Conservation (phyloP, 2,113 vertebrate genomes). For the Scytalopus superciliaris region DNA sequence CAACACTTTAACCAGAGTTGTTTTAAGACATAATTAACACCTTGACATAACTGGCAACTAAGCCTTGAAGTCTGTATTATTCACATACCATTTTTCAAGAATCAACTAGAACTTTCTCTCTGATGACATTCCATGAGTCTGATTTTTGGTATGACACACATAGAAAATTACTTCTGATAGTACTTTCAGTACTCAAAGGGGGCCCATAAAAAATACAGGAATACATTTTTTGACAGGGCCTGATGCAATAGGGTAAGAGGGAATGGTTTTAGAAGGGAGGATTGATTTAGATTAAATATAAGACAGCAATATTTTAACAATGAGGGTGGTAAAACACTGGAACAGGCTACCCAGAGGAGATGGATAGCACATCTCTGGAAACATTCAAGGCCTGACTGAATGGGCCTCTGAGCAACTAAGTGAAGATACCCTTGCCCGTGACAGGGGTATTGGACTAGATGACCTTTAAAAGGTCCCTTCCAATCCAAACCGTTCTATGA, state of each 20-base stretch:
- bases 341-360: neutral
- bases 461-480: neutral
- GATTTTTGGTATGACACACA: neutral
- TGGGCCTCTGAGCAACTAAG: neutral
- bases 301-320: neutral
- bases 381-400: neutral
- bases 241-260: neutral
- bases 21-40: neutral
- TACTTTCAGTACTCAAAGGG: neutral
- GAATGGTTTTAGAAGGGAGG: neutral
- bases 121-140: neutral
- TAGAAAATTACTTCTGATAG: neutral
- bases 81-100: neutral
- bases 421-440: neutral
- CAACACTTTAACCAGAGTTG: neutral
- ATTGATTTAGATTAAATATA: neutral
- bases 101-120: neutral
- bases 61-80: neutral
- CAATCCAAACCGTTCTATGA: neutral
- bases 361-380: neutral
- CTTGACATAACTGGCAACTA: neutral
- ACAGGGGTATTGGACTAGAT: neutral
- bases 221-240: neutral
- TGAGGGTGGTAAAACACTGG: neutral
- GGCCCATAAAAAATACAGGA: neutral